phyloP scores from a whole-genome alignment of 2,113 vertebrate genomes.

The Sphaerodactylus townsendi region DNA sequence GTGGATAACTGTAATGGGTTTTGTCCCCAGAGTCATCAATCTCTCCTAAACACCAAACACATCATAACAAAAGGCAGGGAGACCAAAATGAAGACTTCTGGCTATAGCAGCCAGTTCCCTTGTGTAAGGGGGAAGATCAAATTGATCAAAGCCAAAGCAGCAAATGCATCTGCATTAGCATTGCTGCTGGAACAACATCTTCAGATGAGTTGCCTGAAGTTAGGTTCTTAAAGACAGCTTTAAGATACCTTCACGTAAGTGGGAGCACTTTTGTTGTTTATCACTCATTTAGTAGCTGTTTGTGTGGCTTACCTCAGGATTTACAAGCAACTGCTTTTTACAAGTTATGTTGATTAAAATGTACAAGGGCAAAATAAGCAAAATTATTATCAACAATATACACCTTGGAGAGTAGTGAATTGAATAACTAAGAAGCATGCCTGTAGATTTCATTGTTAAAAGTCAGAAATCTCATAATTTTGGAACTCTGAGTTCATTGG shows the following conservation, averaged over 20 bases:
- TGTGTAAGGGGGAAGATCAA: background rate
- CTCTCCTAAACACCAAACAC: background rate
- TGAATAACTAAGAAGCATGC: background rate
- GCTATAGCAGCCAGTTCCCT: background rate
- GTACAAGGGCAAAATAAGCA: background rate
- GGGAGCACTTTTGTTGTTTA: background rate
- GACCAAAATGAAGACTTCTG: background rate
- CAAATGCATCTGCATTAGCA: background rate
- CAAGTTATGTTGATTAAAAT: background rate
- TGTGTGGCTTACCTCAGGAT: background rate
- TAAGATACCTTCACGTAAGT: constrained; percentile 6
- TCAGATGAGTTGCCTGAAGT: background rate
- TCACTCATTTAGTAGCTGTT: background rate
- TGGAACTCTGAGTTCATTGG: background rate
- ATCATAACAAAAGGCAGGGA: background rate
- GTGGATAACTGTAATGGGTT: constrained; percentile 17
- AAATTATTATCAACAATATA: background rate
- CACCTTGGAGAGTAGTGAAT: background rate
- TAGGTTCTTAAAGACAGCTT: background rate
- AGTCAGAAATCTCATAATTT: background rate
- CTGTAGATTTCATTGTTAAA: background rate
- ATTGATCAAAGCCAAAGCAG: constrained; percentile 14
- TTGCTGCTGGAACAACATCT: background rate
- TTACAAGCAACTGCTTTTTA: background rate
- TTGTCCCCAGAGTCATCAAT: constrained; percentile 1